A percentile compares a stretch with the other conserved stretches of the same genome.
Conservation (phyloP, 2,888 invertebrate species). For the Sericinus montela region DNA sequence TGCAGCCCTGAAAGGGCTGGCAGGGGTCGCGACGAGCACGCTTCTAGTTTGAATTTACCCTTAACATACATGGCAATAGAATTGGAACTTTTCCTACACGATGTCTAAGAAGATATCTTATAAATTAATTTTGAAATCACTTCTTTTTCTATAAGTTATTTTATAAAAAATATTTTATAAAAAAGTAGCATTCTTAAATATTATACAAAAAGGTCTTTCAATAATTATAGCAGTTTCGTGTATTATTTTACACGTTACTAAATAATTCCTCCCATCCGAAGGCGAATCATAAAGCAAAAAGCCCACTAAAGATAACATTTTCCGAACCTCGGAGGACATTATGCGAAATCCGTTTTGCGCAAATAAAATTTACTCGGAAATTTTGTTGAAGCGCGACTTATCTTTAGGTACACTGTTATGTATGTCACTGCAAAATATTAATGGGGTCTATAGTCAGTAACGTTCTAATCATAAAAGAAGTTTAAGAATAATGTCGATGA, state of each 20-base stretch:
- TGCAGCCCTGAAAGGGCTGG: too few relatives aligned
- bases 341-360: conserved; percentile 62
- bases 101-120: too few relatives aligned
- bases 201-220: not conserved
- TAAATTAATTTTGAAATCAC: too few relatives aligned
- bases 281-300: conserved; percentile 20
- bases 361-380: conserved; percentile 59
- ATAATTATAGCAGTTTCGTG: conserved; percentile 6
- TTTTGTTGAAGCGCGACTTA: conserved; percentile 54
- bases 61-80: too few relatives aligned
- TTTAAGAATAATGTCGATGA: conserved; percentile 56
- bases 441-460: conserved; percentile 50
- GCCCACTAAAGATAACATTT: conserved; percentile 51
- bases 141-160: too few relatives aligned
- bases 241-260: conserved; percentile 16
- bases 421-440: conserved; percentile 59
- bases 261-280: conserved; percentile 6
- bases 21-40: too few relatives aligned
- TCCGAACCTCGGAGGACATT: conserved; percentile 57
- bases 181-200: too few relatives aligned
- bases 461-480: conserved; percentile 48
- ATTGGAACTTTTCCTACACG: too few relatives aligned
- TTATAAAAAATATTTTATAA: too few relatives aligned
- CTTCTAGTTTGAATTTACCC: too few relatives aligned
- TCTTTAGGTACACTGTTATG: conserved; percentile 69